Conservation (phyloP, 2,888 invertebrate genomes). For the Drosophila cyrtoloma region DNA sequence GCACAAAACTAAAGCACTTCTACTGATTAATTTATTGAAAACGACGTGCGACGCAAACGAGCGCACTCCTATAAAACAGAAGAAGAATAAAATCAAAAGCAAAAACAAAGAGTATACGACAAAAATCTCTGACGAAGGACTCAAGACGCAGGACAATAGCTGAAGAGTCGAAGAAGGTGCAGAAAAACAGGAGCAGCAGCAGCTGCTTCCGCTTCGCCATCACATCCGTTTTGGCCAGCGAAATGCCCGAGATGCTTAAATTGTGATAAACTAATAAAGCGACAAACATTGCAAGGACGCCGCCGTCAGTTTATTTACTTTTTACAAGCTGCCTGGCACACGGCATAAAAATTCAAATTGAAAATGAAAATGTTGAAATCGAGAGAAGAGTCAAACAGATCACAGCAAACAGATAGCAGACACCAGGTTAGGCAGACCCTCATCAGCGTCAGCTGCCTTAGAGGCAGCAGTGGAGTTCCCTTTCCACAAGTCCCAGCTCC, state of each 20-base stretch:
- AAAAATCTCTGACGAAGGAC: conserved; percentile 55
- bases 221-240: conserved; percentile 37
- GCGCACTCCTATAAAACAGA: conserved; percentile 26
- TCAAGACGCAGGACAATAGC: conserved; percentile 45
- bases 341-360: conserved; percentile 75
- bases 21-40: conserved; percentile 79
- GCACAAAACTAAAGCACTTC: conserved; percentile 66
- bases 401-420: conserved; percentile 55
- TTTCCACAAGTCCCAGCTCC: conserved; percentile 22
- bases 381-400: conserved; percentile 59
- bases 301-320: conserved; percentile 74
- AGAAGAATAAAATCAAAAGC: conserved; percentile 34
- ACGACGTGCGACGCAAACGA: conserved; percentile 57
- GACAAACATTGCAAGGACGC: conserved; percentile 69
- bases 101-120: conserved; percentile 56
- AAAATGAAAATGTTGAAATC: conserved; percentile 73
- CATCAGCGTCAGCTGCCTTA: conserved; percentile 64
- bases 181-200: conserved; percentile 21
- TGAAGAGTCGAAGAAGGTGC: conserved; percentile 22
- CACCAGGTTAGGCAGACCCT: conserved; percentile 51
- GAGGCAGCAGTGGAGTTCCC: conserved; percentile 20
- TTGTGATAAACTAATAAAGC: conserved; percentile 79
- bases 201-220: conserved; percentile 55
- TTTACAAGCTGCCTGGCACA: conserved; percentile 66
- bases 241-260: conserved; percentile 67